A percentile compares a stretch with the other conserved stretches of the same genome.
Evolutionary conservation across 2,797 vertebrate genomes (phyloP).

Genomic region (Acrossocheilus fasciatus): DNA sequence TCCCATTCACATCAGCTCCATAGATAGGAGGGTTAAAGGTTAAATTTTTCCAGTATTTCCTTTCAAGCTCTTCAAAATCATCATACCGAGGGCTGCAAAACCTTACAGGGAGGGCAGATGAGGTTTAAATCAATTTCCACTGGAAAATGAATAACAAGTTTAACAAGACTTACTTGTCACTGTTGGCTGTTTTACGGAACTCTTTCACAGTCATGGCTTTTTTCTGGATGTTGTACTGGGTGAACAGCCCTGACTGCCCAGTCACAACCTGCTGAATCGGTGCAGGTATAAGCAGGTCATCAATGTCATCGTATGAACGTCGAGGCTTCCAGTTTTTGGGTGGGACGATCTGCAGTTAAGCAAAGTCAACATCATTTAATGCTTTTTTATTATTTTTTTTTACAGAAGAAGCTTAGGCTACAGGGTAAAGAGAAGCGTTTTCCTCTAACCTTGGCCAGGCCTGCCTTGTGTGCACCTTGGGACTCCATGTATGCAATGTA

Average conservation of each 20-base stretch:
- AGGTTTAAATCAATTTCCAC: not conserved
- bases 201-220: slow-evolving; percentile 93
- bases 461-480: slow-evolving; percentile 92
- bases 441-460: slow-evolving; percentile 88
- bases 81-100: slow-evolving; percentile 93
- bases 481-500: slow-evolving; percentile 95
- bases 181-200: slow-evolving; percentile 93
- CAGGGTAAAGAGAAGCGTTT: not conserved
- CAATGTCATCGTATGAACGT: slow-evolving; percentile 89
- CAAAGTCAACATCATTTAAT: not conserved
- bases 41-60: slow-evolving; percentile 98
- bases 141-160: slow-evolving; percentile 12
- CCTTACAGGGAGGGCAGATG: slow-evolving; percentile 68
- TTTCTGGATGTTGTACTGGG: slow-evolving; percentile 98
- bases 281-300: slow-evolving; percentile 92
- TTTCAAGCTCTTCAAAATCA: slow-evolving; percentile 96
- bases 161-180: slow-evolving; percentile 85
- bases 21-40: slow-evolving; percentile 97
- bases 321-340: slow-evolving; percentile 95
- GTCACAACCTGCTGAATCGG: slow-evolving; percentile 98
- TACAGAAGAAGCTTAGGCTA: not conserved
- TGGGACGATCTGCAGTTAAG: slow-evolving; percentile 84
- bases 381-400: not conserved
- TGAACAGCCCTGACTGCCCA: slow-evolving; percentile 95
- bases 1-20: slow-evolving; percentile 95